Evolutionary conservation across 2,888 invertebrate species (phyloP).

Genomic region (Drosophila nigricruria): DNA sequence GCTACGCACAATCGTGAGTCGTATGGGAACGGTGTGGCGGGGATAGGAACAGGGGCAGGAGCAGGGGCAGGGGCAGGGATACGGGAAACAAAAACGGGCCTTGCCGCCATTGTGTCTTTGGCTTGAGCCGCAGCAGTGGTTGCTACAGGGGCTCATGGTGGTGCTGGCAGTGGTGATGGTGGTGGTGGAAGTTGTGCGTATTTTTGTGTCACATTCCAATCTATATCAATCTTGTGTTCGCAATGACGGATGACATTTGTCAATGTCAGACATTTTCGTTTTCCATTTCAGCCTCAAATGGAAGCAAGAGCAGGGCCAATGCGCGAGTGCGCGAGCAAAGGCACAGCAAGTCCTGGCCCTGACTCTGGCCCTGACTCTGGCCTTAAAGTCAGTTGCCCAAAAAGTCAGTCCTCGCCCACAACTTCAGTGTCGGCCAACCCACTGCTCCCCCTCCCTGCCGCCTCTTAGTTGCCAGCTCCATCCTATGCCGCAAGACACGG

Average conservation of each 20-base stretch:
- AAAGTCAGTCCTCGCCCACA: constrained; percentile 53
- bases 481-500: constrained; percentile 33
- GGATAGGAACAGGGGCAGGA: neutral
- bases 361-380: constrained; percentile 22
- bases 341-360: constrained; percentile 19
- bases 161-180: constrained; percentile 28
- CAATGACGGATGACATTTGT: constrained; percentile 86
- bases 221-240: constrained; percentile 86
- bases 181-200: constrained; percentile 76
- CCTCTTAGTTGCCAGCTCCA: constrained; percentile 18
- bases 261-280: constrained; percentile 86
- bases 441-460: constrained; percentile 19
- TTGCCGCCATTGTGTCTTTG: constrained; percentile 68
- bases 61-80: constrained; percentile 11
- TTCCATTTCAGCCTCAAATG: constrained; percentile 80
- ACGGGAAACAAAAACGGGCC: constrained; percentile 41
- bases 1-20: constrained; percentile 72
- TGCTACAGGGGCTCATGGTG: constrained; percentile 45
- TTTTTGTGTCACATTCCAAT: constrained; percentile 86
- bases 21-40: constrained; percentile 43
- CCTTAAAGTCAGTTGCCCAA: constrained; percentile 71
- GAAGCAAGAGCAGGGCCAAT: neutral
- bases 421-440: constrained; percentile 14
- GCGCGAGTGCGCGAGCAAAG: constrained; percentile 46
- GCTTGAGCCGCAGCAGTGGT: constrained; percentile 42